Evolutionary conservation across 2,797 vertebrate genomes (phyloP), one percentile per base, ranked within the genome.

Genomic region (Microcaecilia unicolor): DNA sequence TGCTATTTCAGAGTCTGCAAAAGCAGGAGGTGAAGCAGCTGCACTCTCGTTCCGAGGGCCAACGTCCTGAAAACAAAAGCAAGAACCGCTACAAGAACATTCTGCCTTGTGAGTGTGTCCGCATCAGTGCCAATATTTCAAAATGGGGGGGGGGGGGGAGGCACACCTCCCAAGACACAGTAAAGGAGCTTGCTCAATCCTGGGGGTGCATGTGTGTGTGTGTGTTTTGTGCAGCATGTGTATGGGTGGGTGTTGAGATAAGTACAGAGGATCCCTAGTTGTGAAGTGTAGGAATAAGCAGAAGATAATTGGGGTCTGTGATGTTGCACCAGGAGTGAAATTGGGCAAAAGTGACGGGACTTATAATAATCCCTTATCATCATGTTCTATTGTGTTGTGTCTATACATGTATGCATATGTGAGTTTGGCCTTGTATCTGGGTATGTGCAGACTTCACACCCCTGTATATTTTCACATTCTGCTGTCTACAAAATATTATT

Each of bases 41-140:
- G 42, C 90, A 92, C 56, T 88, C 91, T 62, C 74, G 95, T 35
- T 84, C 88, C 12, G 94, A 98, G 51, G 95, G 95, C 4, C 93
- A 96, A 78, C 83, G 93, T 44, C 91, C 87, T 4, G 94, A 98
- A 58, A 98, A 98, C 61, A 98, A 97, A 70, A 84, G 88, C 88
- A 98, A 98, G 67, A 98, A 98, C 67, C 76, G 95, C 64, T 98
- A 98, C 63, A 98, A 98, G 79, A 98, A 98, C 68, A 98, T 98
- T 51, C 83, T 98, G 37, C 94, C 95, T 4, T 98, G 94, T 98
- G 52, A 92, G 92, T 58, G 2, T n/a, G n/a, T n/a, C n/a, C n/a
- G n/a, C n/a, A 1, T 11, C 32, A 28, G 21, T 12, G 37, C 25
- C 5, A 23, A n/a, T n/a, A n/a, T n/a, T n/a, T n/a, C n/a, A n/a